A percentile compares a stretch with the other conserved stretches of the same genome.
Evolutionary conservation across 2,797 vertebrate species (phyloP).

Genomic region (Enteromius thamalakanensis): DNA sequence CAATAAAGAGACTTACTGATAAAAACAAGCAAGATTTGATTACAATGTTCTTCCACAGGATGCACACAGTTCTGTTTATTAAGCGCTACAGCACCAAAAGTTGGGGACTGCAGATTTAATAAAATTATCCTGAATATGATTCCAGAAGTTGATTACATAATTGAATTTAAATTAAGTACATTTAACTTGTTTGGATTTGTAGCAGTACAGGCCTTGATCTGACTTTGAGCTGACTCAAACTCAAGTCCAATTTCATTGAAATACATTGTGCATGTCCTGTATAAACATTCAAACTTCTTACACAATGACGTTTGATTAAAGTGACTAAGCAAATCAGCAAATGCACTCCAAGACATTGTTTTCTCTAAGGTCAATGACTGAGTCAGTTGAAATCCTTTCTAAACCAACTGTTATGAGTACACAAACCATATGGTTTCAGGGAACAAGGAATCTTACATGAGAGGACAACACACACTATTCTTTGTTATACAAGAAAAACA

Average conservation of each 20-base stretch:
- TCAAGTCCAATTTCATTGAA: neutral
- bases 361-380: neutral
- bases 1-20: neutral
- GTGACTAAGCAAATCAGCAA: neutral
- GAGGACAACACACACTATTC: neutral
- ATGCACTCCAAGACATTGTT: neutral
- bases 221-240: neutral
- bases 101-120: neutral
- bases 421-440: neutral
- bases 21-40: neutral
- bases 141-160: neutral
- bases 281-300: neutral
- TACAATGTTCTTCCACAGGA: too few relatives aligned
- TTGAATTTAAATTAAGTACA: neutral
- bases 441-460: neutral
- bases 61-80: too few relatives aligned
- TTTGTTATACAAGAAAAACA: neutral
- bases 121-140: neutral
- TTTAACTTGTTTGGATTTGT: neutral
- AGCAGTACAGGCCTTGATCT: neutral
- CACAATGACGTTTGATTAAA: neutral
- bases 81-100: too few relatives aligned
- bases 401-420: conserved; percentile 7
- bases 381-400: neutral
- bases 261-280: neutral